A percentile compares a stretch with the other conserved stretches of the same genome.
phyloP scores from a whole-genome alignment of 2,797 vertebrate genomes.

The Pantherophis vulpinus region DNA sequence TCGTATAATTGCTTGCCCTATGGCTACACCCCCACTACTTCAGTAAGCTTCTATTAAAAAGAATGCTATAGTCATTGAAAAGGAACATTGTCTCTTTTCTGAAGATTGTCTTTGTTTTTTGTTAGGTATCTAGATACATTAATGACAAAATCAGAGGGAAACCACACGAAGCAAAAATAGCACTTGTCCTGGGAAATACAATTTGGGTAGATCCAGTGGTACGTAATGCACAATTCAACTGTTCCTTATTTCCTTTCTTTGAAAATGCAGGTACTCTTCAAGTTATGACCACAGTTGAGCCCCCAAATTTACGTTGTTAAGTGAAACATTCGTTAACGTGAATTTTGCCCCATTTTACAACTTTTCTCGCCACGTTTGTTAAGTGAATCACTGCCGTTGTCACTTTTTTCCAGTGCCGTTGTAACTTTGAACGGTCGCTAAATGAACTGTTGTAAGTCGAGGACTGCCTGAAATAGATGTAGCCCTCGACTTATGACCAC shows the following conservation, averaged over 20 bases:
- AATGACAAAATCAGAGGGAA: conserved; percentile 81
- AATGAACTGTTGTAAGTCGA: too few species aligned
- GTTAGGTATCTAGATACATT: conserved; percentile 83
- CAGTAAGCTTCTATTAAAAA: neutral
- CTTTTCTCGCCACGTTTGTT: neutral
- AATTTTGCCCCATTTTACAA: neutral
- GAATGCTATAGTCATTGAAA: neutral
- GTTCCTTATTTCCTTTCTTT: neutral
- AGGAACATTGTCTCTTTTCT: neutral
- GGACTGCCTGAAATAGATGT: too few species aligned
- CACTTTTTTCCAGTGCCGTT: neutral
- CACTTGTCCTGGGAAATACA: conserved; percentile 81
- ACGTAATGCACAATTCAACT: conserved; percentile 42
- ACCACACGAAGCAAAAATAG: conserved; percentile 80
- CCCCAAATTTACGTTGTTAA: neutral
- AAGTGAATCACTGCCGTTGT: neutral
- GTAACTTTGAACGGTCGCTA: neutral
- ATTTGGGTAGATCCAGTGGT: conserved; percentile 92
- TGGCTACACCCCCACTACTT: neutral
- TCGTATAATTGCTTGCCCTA: neutral
- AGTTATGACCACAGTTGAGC: neutral
- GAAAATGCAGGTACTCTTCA: neutral
- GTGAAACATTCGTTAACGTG: neutral
- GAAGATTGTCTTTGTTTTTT: neutral
- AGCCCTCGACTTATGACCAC: neutral